Evolutionary conservation across 2,113 vertebrate species (phyloP), one percentile per base, ranked within the genome.

Genomic region (Lagopus muta): DNA sequence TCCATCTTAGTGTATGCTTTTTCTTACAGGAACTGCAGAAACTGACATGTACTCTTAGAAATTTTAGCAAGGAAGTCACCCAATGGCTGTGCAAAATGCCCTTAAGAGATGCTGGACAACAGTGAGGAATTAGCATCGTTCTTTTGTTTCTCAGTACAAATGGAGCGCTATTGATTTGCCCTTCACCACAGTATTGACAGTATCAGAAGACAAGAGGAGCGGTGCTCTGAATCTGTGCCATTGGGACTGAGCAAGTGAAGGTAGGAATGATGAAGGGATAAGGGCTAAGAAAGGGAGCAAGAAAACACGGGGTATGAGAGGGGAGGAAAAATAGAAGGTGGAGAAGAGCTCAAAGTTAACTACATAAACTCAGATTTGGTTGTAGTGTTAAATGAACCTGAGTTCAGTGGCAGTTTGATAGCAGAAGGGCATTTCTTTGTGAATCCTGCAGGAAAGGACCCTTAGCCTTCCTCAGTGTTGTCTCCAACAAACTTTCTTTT

Each of bases 151-250:
- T 74, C 2, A 0, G 43, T 88, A 84, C 70, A 78, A 91, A 93
- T 95, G 74, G 84, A 80, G 74, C 36, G 7, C 43, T 88, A 94
- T 88, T 61, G 88, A 92, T 88, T 76, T 91, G 86, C 82, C 66
- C 89, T 96, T 96, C 85, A 81, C 86, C 82, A 58, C 54, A n/a
- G 24, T 58, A 83, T 70, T 86, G 85, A 93, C 52, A 55, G 8
- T 65, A 67, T 42, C 50, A 65, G 82, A 86, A 79, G 88, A 72
- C 62, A 88, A 89, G 79, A 86, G 62, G 61, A 88, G 54, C 0
- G 0, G 13, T 83, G 73, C 82, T 86, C 48, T 72, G 79, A 28
- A 73, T 72, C 28, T 34, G 0, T 61, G 61, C 88, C 66, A 2
- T 52, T 69, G 92, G 73, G 73, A 78, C 66, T 2, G 5, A 66